Base-by-base conservation (phyloP, 2,797 vertebrate species). In the Botia kubotai region DNA sequence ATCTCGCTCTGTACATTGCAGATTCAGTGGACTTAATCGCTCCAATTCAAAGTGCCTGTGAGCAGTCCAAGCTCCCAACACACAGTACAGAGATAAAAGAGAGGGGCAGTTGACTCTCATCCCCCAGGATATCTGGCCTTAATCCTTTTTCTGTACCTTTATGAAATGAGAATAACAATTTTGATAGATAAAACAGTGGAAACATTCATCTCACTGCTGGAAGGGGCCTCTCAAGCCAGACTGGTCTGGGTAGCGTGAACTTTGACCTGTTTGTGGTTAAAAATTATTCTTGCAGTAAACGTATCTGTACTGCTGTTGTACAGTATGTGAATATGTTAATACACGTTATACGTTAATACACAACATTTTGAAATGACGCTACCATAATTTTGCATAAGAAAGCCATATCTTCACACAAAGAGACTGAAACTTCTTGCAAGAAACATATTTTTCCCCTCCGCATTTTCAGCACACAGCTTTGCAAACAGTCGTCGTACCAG, bases 181-280 rank as follows among this genome's bases (percentile, higher is more conserved):
- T 85, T 53, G 81, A 86, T 62, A 83, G 86, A 80, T 86, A 55
- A 83, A 71, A 50, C 75, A 85, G 83, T 73, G 72, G 76, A 73
- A 50, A 87, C 90, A 86, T 63, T 53, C 81, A 75, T n/a, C 79
- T 89, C 21, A 0, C 81, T 85, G 79, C 66, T 84, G 75, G 79
- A 75, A 81, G 85, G 91, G 48, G 14, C 13, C 81, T 74, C 67
- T 53, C 86, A 89, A 84, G 86, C 80, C 86, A 89, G 84, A 85
- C 80, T 85, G 87, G 87, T 89, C 88, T 83, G 66, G 89, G 84
- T 57, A 23, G 39, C 36, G 87, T 91, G 82, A 90, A 81, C 78
- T 87, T 82, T 85, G 89, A 87, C 82, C 43, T 72, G 19, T 26
- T 29, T 65, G 10, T 53, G 50, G 16, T 65, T 36, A n/a, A 65